Conservation (phyloP, 2,797 vertebrate species). For the Pogonophryne albipinna region DNA sequence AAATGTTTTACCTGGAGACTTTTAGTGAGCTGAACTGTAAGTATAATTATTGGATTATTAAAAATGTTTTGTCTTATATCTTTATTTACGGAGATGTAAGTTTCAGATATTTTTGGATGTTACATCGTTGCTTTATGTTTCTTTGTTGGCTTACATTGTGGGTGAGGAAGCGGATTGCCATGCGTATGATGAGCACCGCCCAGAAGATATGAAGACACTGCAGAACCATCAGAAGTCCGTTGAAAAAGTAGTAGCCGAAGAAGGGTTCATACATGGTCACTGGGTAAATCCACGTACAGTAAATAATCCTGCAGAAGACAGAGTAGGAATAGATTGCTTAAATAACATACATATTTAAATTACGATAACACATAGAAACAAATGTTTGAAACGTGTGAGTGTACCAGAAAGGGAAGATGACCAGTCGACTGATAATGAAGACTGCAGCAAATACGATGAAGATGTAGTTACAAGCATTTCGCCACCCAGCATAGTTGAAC, state of each 20-base stretch:
- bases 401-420: constrained; percentile 96
- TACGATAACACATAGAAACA: not conserved
- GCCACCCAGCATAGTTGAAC: constrained; percentile 98
- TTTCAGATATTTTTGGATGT: not conserved
- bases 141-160: constrained; percentile 85
- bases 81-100: not conserved
- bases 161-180: constrained; percentile 94
- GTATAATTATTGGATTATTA: not conserved
- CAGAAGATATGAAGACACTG: constrained; percentile 96
- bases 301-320: constrained; percentile 88
- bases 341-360: not conserved
- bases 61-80: not conserved
- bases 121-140: not conserved
- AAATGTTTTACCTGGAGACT: not conserved
- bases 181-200: constrained; percentile 94
- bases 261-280: constrained; percentile 92
- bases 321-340: fast-evolving
- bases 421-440: constrained; percentile 93
- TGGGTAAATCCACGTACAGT: constrained; percentile 92
- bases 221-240: constrained; percentile 90
- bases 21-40: not conserved
- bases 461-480: constrained; percentile 94
- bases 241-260: constrained; percentile 98
- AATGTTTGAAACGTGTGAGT: not conserved
- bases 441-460: constrained; percentile 93